Evolutionary conservation across 2,888 invertebrate genomes (phyloP).

Genomic region (Rhorus exstirpatorius): DNA sequence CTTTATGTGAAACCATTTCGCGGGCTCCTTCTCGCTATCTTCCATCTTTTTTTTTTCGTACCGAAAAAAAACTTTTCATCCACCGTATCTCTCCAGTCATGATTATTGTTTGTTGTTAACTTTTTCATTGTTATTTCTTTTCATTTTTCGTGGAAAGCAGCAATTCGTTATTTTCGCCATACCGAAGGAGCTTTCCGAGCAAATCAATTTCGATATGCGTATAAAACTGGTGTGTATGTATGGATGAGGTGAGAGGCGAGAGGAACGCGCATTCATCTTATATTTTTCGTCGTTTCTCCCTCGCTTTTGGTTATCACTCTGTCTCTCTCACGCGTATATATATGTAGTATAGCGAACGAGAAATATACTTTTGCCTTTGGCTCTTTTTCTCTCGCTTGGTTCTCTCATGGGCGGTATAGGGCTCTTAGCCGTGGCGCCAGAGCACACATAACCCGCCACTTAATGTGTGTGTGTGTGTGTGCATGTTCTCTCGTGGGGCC

Average conservation of each 20-base stretch:
- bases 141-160: background rate
- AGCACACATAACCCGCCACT: constrained; percentile 79
- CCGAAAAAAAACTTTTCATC: too few relatives aligned
- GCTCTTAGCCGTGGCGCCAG: constrained; percentile 82
- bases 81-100: constrained; percentile 3
- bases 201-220: constrained; percentile 7
- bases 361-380: constrained; percentile 68
- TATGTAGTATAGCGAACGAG: constrained; percentile 46
- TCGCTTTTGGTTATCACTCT: constrained; percentile 58
- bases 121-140: background rate
- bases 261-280: constrained; percentile 61
- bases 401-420: constrained; percentile 75
- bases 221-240: background rate
- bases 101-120: constrained; percentile 7
- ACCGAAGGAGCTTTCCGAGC: background rate
- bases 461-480: constrained; percentile 38
- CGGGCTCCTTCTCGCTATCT: constrained; percentile 76
- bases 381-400: constrained; percentile 61
- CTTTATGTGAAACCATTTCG: constrained; percentile 84
- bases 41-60: background rate
- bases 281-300: constrained; percentile 63
- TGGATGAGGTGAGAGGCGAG: constrained; percentile 46
- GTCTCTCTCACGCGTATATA: constrained; percentile 44
- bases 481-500: constrained; percentile 69
- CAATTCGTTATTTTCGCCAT: background rate